Conservation (phyloP, 2,113 vertebrate genomes). For the Lepisosteus oculatus region DNA sequence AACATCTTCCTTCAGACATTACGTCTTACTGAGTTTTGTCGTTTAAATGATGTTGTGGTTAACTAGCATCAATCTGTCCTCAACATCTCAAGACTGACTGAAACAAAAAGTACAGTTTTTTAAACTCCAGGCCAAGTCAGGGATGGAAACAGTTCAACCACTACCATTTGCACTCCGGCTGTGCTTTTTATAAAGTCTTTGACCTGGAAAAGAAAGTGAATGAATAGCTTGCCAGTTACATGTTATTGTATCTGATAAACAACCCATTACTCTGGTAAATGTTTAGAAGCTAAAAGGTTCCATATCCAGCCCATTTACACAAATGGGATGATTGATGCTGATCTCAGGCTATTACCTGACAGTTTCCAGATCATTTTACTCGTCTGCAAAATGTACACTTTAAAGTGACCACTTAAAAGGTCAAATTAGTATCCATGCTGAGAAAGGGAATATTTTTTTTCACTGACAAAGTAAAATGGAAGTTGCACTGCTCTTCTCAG, state of each 20-base stretch:
- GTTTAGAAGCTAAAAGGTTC: conserved; percentile 11
- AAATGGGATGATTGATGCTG: conserved; percentile 21
- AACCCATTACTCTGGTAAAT: conserved; percentile 13
- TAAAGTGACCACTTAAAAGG: background rate
- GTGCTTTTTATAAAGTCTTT: too few species aligned
- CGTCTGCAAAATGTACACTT: conserved; percentile 2
- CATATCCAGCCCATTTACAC: conserved; percentile 11
- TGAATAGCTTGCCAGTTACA: conserved; percentile 14
- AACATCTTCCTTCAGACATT: too few species aligned
- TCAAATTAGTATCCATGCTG: conserved; percentile 13
- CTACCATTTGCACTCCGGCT: too few species aligned
- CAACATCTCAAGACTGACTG: too few species aligned
- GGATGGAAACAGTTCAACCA: too few species aligned
- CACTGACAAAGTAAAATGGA: background rate
- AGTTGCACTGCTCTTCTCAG: background rate
- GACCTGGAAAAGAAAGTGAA: too few species aligned
- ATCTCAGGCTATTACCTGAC: conserved; percentile 4
- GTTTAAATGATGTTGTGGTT: too few species aligned
- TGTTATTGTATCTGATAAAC: too few species aligned
- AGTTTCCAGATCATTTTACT: conserved; percentile 8
- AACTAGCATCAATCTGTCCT: too few species aligned
- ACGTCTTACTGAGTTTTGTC: too few species aligned
- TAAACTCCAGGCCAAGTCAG: too few species aligned
- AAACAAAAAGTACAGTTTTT: too few species aligned
- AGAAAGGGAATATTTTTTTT: background rate